Evolutionary conservation across 2,888 invertebrate species (phyloP), one percentile per base, ranked within the genome.

Genomic region (Imbricaverruca yamaguchii): DNA sequence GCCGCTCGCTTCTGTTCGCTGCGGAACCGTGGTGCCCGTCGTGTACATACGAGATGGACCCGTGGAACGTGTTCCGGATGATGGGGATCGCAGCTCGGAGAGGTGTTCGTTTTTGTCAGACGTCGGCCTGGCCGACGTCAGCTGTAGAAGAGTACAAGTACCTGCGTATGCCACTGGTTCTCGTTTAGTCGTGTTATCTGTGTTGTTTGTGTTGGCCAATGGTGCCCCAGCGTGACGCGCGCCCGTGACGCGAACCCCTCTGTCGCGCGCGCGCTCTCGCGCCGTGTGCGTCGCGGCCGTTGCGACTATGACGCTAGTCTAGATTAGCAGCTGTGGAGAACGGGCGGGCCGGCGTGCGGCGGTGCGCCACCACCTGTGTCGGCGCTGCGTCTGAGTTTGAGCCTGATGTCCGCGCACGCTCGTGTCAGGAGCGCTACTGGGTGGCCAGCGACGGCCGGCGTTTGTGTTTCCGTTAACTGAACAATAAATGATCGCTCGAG

Each of bases 251-350:
- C 15, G 11, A 13, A 11, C 59, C 11, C 59, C 7, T 59, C 59
- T 0, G 15, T 13, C 59, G 12, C 59, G 15, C 59, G 59, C 15
- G 10, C 21, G 21, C 18, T 55, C 3, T 21, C 9, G 55, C 9
- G 15, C 0, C 1, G 23, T 74, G 69, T 39, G 67, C 8, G 4
- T 3, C 18, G 8, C 55, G 0, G 21, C 39, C 10, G 74, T 7
- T 13, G 74, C 74, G 15, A 53, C 53, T 53, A 55, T 55, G 74
- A 74, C 74, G 55, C 74, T 74, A 74, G 74, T 74, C 74, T 74
- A 74, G 74, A 55, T 74, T 55, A 53, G 74, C 21, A 55, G 74
- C 55, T 21, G n/a, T n/a, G 67, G 25, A 67, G 39, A 39, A 39
- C 39, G 39, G 10, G n/a, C 65, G n/a, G 65, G 21, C 65, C n/a